These are phyloP conservation scores for Ypsolopha sequella DNA, from an alignment of 2,888 invertebrate genomes.

Conservation along the genomic window DNA sequence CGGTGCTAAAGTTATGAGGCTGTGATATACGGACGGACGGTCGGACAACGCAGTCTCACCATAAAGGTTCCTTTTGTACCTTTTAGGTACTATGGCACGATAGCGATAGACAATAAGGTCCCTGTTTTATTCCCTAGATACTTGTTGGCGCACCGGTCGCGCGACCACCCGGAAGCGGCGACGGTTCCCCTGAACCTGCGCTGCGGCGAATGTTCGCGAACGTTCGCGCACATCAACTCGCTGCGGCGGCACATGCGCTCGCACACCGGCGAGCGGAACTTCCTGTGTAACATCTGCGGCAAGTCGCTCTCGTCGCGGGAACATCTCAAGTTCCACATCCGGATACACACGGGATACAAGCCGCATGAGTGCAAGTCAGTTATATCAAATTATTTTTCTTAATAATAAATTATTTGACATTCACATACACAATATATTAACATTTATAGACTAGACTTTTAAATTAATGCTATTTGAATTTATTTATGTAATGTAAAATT, in stretches of 20 bases:
- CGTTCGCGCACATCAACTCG: conserved; percentile 65
- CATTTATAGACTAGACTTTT: no score
- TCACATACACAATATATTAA: no score
- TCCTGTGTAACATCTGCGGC: conserved; percentile 72
- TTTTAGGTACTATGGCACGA: no score
- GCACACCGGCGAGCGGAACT: conserved; percentile 63
- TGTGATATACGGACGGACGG: no score
- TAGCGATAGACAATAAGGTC: no score
- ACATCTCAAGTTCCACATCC: conserved; percentile 72
- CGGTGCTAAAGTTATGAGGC: no score
- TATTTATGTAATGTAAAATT: no score
- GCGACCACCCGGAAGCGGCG: conserved; percentile 43
- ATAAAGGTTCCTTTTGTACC: no score
- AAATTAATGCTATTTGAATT: no score
- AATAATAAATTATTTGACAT: no score
- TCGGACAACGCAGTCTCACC: no score
- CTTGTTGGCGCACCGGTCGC: conserved; percentile 46
- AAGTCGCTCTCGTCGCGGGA: conserved; percentile 71
- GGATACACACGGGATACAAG: conserved; percentile 74
- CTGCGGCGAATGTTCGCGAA: conserved; percentile 50
- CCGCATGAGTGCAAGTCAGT: conserved; percentile 68
- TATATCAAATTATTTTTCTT: no score
- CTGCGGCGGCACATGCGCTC: conserved; percentile 57
- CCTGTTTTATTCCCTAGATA: conserved; percentile 19
- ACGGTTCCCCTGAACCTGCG: conserved; percentile 45